Base-by-base conservation (phyloP, 2,888 invertebrate genomes). In the Parnassius smintheus region DNA sequence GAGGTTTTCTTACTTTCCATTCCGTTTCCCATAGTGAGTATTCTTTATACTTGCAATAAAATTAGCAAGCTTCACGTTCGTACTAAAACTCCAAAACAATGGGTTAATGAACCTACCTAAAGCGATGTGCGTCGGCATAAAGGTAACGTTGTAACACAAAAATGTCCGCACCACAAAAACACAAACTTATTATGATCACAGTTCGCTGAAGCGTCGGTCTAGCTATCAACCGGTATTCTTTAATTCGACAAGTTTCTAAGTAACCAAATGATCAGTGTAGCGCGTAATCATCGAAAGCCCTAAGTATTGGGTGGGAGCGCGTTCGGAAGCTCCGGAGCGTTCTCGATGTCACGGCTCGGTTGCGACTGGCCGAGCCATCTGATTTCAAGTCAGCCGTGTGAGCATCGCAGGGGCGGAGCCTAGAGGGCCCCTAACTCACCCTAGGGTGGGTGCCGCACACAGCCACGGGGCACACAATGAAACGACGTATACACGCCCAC, bases 381-480 rank as follows among this genome's bases (percentile, higher is more conserved):
- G 91, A 91, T 91, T 91, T 83, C 90, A 90, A 92, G 77, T 92
- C 88, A 92, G 87, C 91, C 92, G 92, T 91, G 85, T 91, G 91
- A 91, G 91, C 91, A 92, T 82, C 82, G 74, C 73, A 74, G 80
- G 85, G 91, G 89, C 86, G 87, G 86, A 76, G 89, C 88, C 75
- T 83, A 73, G 72, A 72, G 81, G 81, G 77, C 77, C 78, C 75
- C 76, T 65, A 72, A 71, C 75, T 77, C 81, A 77, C 82, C 81
- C 81, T 75, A 75, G 87, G 86, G 86, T 82, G 86, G 85, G 83
- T 76, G 69, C 69, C 71, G 70, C 73, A 68, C 72, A 71, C 69
- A 61, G 60, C 83, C 87, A 85, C 86, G 78, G 35, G 56, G 62
- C 71, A 65, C 72, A 68, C 72, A 55, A 35, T 13, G 49, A 55